A percentile compares a stretch with the other conserved stretches of the same genome.
These are phyloP conservation scores for Sciurus carolinensis DNA, from an alignment of 2,797 vertebrate genomes.

Conservation along the genomic window DNA sequence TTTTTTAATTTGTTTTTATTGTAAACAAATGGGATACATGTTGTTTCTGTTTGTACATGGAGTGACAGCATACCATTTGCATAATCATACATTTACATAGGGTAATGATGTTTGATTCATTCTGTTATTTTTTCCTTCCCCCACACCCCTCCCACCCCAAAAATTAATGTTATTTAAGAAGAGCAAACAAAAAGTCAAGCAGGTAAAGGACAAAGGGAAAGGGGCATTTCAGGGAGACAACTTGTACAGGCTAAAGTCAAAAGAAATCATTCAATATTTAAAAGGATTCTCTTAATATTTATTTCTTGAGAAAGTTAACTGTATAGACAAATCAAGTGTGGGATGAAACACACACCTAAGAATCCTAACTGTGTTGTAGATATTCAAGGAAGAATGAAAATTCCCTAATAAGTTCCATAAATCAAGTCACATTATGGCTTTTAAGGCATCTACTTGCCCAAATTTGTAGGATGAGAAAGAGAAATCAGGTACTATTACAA, in stretches of 20 bases:
- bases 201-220: not conserved
- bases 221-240: not conserved
- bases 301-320: not conserved
- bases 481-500: constrained; percentile 13
- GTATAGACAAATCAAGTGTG: not conserved
- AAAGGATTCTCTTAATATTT: not conserved
- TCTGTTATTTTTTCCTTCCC: too few species aligned
- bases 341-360: not conserved
- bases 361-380: not conserved
- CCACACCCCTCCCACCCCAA: not conserved
- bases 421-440: not conserved
- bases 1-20: too few species aligned
- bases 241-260: constrained; percentile 16
- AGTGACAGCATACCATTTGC: too few species aligned
- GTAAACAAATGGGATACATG: too few species aligned
- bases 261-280: constrained; percentile 53
- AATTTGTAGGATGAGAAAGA: constrained; percentile 26
- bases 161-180: not conserved
- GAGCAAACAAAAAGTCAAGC: constrained; percentile 13
- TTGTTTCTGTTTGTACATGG: too few species aligned
- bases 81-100: too few species aligned
- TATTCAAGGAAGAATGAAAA: not conserved
- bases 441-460: constrained; percentile 30
- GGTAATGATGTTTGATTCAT: too few species aligned
- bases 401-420: constrained; percentile 36